A percentile compares a stretch with the other conserved stretches of the same genome.
phyloP scores from a whole-genome alignment of 2,113 vertebrate species.

The Chlorocebus sabaeus region DNA sequence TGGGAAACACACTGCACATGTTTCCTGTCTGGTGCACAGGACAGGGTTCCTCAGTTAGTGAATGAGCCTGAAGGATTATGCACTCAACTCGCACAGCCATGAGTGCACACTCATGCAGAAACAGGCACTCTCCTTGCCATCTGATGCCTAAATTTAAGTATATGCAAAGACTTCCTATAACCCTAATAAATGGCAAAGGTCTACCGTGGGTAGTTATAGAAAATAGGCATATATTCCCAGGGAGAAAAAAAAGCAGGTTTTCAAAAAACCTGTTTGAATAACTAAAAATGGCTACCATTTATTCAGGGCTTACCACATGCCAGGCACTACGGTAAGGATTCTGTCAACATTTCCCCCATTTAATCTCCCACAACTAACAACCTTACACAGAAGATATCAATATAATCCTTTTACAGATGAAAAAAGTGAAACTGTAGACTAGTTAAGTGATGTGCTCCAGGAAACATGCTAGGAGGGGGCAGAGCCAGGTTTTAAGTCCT shows the following conservation, averaged over 20 bases:
- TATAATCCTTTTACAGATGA: background rate
- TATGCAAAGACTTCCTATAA: background rate
- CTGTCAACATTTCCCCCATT: conserved; percentile 10
- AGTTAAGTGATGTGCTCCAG: background rate
- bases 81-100: background rate
- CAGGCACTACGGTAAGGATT: background rate
- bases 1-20: background rate
- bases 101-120: background rate
- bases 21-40: background rate
- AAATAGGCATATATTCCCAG: background rate
- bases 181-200: background rate
- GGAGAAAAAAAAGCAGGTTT: background rate
- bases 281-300: background rate
- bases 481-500: background rate
- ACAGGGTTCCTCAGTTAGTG: background rate
- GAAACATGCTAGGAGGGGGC: background rate
- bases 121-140: background rate
- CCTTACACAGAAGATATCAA: background rate
- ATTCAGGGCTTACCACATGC: background rate
- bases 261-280: background rate
- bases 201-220: background rate
- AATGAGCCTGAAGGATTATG: background rate
- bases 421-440: background rate
- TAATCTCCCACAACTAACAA: background rate
- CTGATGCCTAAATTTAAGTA: background rate